These are phyloP conservation scores for Stegophylla sp. DNA, from an alignment of 2,888 invertebrate genomes.

Conservation along the genomic window DNA sequence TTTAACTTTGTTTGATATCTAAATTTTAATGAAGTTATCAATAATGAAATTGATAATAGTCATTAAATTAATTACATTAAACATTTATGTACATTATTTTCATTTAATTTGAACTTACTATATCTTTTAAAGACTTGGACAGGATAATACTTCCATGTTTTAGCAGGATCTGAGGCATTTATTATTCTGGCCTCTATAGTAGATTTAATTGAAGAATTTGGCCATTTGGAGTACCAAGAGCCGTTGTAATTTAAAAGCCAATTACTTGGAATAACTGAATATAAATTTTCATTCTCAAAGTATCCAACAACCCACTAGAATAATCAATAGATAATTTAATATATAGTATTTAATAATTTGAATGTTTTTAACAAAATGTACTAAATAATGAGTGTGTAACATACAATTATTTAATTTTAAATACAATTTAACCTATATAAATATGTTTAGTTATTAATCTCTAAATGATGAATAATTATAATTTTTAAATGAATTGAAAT, in stretches of 20 bases:
- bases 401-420: too few relatives aligned
- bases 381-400: too few relatives aligned
- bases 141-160: neutral
- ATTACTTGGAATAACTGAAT: conserved; percentile 1
- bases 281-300: conserved; percentile 7
- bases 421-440: too few relatives aligned
- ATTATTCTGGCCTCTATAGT: neutral
- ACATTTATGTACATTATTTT: neutral
- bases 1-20: neutral
- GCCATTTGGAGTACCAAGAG: conserved; percentile 15
- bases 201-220: neutral
- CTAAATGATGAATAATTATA: too few relatives aligned
- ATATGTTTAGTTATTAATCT: too few relatives aligned
- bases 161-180: neutral
- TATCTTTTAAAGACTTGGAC: neutral
- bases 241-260: neutral
- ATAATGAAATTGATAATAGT: neutral
- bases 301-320: conserved; percentile 20
- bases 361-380: too few relatives aligned
- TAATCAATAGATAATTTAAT: too few relatives aligned
- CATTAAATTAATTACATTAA: too few relatives aligned
- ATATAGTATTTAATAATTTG: too few relatives aligned
- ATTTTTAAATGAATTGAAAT: too few relatives aligned
- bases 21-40: neutral
- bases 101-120: neutral